Evolutionary conservation across 1,140 invertebrate genomes (phyloP).

Genomic region (Bombus balteatus): DNA sequence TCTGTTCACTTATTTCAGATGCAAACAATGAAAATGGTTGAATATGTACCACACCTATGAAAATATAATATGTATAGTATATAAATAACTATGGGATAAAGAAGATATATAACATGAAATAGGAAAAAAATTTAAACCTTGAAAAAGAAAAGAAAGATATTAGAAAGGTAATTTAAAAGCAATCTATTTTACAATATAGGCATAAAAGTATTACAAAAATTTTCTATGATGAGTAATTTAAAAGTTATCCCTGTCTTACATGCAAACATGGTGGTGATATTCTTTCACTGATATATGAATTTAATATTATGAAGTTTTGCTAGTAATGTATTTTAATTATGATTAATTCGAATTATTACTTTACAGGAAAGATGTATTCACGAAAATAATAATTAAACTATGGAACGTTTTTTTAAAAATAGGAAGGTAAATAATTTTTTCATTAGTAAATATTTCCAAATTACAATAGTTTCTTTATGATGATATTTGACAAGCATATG

Average conservation of each 20-base stretch:
- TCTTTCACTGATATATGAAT: slow-evolving; percentile 58
- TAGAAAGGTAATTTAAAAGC: slow-evolving; percentile 19
- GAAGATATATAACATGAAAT: background rate
- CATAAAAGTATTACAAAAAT: background rate
- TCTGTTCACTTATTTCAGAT: slow-evolving; percentile 2
- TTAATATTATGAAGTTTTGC: background rate
- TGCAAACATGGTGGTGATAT: slow-evolving; percentile 70
- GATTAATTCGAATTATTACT: slow-evolving; percentile 7
- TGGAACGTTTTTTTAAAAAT: background rate
- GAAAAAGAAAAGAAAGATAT: background rate
- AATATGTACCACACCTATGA: background rate
- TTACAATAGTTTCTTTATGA: slow-evolving; percentile 49
- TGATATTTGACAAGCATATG: slow-evolving; percentile 74
- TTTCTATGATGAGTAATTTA: slow-evolving; percentile 69
- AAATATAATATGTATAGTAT: no score
- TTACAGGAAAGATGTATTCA: slow-evolving; percentile 1
- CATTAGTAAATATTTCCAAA: background rate
- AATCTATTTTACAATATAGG: slow-evolving; percentile 18
- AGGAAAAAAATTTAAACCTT: background rate
- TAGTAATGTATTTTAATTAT: background rate
- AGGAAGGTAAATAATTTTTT: slow-evolving; percentile 11
- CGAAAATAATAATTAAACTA: no score
- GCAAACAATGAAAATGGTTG: slow-evolving; percentile 10
- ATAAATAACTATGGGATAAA: background rate
- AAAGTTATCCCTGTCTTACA: slow-evolving; percentile 78